phyloP scores from a whole-genome alignment of 1,140 invertebrate genomes.

The Carcinoscorpius rotundicauda region DNA sequence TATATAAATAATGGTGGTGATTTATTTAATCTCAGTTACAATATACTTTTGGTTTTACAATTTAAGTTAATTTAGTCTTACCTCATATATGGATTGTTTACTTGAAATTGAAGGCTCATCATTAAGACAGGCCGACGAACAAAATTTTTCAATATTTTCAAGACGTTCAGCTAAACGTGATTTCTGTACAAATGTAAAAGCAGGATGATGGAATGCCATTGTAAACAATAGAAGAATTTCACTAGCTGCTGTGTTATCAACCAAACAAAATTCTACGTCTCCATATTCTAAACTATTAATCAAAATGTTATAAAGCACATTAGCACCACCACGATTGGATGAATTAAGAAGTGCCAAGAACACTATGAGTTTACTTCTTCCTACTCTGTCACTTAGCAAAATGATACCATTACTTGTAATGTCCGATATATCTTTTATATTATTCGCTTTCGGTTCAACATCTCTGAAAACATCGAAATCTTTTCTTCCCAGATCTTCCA shows the following conservation, averaged over 20 bases:
- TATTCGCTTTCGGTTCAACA: conserved; percentile 68
- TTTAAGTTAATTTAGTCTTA: too few species aligned
- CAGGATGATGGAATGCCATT: conserved; percentile 85
- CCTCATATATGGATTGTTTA: too few species aligned
- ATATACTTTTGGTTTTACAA: too few species aligned
- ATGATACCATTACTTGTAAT: conserved; percentile 21
- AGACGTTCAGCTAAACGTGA: too few species aligned
- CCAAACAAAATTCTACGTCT: conserved; percentile 14
- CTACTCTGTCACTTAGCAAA: conserved; percentile 45
- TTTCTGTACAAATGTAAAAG: conserved; percentile 84
- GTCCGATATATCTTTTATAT: conserved; percentile 46
- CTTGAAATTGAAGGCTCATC: too few species aligned
- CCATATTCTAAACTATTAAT: conserved; percentile 21
- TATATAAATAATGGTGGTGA: too few species aligned
- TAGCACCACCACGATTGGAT: conserved; percentile 70
- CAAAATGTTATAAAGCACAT: conserved; percentile 64
- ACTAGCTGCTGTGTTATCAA: conserved; percentile 33
- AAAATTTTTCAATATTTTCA: too few species aligned
- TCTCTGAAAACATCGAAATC: conserved; percentile 68
- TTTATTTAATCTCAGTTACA: too few species aligned
- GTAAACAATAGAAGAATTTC: conserved; percentile 76
- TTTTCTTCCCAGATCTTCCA: conserved; percentile 78
- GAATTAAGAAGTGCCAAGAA: conserved; percentile 73
- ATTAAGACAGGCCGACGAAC: too few species aligned
- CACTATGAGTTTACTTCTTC: conserved; percentile 65